Evolutionary conservation across 1,140 invertebrate genomes (phyloP).

Genomic region (Rhynchophorus ferrugineus): DNA sequence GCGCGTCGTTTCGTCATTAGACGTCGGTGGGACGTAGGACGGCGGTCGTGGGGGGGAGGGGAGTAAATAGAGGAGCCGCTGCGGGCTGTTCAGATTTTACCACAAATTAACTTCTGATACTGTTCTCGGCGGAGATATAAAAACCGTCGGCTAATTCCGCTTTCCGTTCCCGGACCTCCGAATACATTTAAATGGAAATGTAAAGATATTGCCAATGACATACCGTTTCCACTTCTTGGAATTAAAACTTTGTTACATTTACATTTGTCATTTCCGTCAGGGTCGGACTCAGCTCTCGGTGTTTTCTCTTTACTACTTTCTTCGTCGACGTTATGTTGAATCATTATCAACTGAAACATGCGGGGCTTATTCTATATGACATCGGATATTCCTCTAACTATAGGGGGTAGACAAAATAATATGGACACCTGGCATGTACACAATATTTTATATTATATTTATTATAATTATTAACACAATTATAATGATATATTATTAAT

Average conservation of each 20-base stretch:
- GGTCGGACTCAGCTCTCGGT: not conserved
- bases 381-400: too few relatives aligned
- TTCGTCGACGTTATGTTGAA: too few relatives aligned
- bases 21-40: too few relatives aligned
- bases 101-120: slow-evolving; percentile 41
- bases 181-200: slow-evolving; percentile 42
- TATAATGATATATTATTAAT: too few relatives aligned
- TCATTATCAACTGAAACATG: too few relatives aligned
- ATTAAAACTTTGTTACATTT: slow-evolving; percentile 40
- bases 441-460: too few relatives aligned
- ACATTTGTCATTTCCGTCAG: slow-evolving; percentile 36
- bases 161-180: slow-evolving; percentile 24
- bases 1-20: slow-evolving; percentile 31
- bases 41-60: too few relatives aligned
- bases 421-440: too few relatives aligned
- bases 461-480: too few relatives aligned
- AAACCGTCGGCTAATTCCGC: slow-evolving; percentile 36
- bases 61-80: slow-evolving; percentile 27
- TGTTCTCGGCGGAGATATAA: slow-evolving; percentile 40
- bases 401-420: too few relatives aligned
- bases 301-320: not conserved
- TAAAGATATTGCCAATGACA: slow-evolving; percentile 37
- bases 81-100: slow-evolving; percentile 25
- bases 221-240: slow-evolving; percentile 25
- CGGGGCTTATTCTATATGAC: too few relatives aligned